These are phyloP conservation scores for Crenuchus spilurus DNA, from an alignment of 2,797 vertebrate genomes.

Conservation along the genomic window DNA sequence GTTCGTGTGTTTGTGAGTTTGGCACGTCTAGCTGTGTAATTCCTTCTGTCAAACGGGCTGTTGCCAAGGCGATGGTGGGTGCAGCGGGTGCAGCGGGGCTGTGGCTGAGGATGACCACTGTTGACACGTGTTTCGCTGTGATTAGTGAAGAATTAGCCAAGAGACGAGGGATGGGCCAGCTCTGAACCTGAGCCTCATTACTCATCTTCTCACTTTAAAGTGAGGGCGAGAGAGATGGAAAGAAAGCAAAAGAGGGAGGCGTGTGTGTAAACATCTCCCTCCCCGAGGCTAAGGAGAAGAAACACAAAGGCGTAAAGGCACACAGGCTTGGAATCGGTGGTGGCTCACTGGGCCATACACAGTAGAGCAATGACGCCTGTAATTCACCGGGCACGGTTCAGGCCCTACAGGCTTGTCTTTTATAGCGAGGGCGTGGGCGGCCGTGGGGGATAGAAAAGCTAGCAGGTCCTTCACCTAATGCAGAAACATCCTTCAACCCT, in stretches of 20 bases:
- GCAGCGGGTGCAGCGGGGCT: conserved; percentile 21
- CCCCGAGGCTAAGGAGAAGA: conserved; percentile 65
- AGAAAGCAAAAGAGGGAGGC: not conserved
- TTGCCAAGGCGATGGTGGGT: conserved; percentile 51
- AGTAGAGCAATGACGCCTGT: conserved; percentile 53
- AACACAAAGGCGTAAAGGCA: conserved; percentile 43
- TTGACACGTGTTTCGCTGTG: conserved; percentile 58
- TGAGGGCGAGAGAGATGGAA: not conserved
- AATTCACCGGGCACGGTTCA: conserved; percentile 60
- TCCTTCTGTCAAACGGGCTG: conserved; percentile 53
- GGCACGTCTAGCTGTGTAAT: conserved; percentile 47
- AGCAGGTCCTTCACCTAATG: conserved; percentile 34
- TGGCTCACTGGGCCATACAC: conserved; percentile 20
- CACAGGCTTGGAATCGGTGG: conserved; percentile 15
- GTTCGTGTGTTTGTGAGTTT: conserved; percentile 32
- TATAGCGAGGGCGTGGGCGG: conserved; percentile 14
- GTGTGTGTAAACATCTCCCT: conserved; percentile 39
- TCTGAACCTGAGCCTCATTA: conserved; percentile 39
- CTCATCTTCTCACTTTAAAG: conserved; percentile 35
- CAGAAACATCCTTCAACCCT: conserved; percentile 7
- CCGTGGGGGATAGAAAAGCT: conserved; percentile 28
- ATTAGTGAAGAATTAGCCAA: conserved; percentile 59
- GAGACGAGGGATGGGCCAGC: conserved; percentile 31
- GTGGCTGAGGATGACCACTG: conserved; percentile 53
- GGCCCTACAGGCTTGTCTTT: conserved; percentile 34